A percentile compares a stretch with the other conserved stretches of the same genome.
Conservation (phyloP, 2,113 vertebrate genomes). For the Cettia cetti region DNA sequence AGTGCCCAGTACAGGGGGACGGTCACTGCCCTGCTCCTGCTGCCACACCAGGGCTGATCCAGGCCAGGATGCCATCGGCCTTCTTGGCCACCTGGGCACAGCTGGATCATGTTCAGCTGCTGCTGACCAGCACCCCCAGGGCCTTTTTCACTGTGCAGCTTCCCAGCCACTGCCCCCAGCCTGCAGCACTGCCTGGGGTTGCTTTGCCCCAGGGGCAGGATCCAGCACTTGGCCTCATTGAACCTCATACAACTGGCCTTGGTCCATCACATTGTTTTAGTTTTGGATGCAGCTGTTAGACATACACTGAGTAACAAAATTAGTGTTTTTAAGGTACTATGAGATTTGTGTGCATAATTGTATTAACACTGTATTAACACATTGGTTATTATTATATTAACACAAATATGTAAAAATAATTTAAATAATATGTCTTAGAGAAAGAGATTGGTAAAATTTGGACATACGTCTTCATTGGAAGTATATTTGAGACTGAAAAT, state of each 20-base stretch:
- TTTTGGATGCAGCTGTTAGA: neutral
- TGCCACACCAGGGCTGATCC: neutral
- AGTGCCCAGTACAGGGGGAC: fast-evolving
- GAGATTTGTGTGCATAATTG: neutral
- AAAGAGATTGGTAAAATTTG: neutral
- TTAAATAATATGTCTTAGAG: neutral
- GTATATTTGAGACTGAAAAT: neutral
- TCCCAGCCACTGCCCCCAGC: neutral
- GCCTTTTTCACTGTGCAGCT: fast-evolving
- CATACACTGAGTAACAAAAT: neutral
- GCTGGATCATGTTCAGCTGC: neutral
- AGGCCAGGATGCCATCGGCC: neutral
- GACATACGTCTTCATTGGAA: neutral
- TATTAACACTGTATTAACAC: neutral
- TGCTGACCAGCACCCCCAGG: fast-evolving
- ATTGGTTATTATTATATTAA: neutral
- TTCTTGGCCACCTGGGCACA: neutral
- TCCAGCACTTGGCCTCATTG: fast-evolving
- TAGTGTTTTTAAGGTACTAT: neutral
- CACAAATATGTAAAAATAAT: neutral
- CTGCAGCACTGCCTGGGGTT: fast-evolving
- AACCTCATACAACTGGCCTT: neutral
- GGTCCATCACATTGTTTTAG: neutral
- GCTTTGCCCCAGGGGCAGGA: neutral
- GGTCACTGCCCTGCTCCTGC: neutral